Conservation (phyloP, 2,888 invertebrate species). For the Andrena praecox region DNA sequence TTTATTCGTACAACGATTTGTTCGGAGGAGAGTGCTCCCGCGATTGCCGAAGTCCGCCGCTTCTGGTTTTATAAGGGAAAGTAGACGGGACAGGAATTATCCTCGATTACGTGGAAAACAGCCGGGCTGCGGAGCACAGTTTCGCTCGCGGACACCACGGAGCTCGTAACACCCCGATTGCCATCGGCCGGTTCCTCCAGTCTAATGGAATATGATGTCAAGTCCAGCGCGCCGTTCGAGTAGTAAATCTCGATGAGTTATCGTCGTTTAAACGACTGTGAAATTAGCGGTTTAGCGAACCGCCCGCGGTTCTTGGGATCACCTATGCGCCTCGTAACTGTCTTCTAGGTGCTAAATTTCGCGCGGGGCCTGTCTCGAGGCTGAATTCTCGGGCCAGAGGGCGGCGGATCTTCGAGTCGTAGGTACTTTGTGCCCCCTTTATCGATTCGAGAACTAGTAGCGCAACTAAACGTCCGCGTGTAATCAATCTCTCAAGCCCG, state of each 20-base stretch:
- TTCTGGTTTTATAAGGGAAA: too few relatives aligned
- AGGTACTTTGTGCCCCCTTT: not conserved
- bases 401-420: not conserved
- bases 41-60: too few relatives aligned
- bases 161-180: constrained; percentile 59
- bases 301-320: constrained; percentile 63
- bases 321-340: constrained; percentile 82
- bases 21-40: too few relatives aligned
- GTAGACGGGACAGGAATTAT: not conserved
- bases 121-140: not conserved
- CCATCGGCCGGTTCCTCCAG: constrained; percentile 44
- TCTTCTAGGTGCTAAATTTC: constrained; percentile 84
- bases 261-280: constrained; percentile 84
- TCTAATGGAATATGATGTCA: constrained; percentile 82
- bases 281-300: constrained; percentile 83
- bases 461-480: not conserved
- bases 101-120: not conserved
- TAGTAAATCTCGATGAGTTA: constrained; percentile 84
- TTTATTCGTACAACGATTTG: too few relatives aligned
- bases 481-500: not conserved
- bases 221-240: constrained; percentile 51
- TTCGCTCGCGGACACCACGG: not conserved
- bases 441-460: not conserved
- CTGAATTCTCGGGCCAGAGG: not conserved
- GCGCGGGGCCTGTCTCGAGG: constrained; percentile 41